Conservation (phyloP, 2,888 invertebrate species). For the Acronicta aceris region DNA sequence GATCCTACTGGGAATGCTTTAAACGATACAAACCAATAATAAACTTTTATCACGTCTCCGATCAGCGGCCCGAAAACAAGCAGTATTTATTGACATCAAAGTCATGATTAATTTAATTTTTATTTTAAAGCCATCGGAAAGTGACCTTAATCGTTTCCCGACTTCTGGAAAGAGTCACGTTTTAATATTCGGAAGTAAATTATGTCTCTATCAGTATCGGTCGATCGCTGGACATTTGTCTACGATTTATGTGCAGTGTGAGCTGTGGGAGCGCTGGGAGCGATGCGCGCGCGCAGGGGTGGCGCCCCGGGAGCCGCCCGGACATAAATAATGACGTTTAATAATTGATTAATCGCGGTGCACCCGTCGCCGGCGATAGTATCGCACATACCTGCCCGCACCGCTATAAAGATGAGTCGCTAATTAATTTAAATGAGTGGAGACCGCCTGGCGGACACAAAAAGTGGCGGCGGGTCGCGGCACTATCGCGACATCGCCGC, state of each 20-base stretch:
- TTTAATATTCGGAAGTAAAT: conserved; percentile 72
- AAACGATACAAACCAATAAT: conserved; percentile 49
- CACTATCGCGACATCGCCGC: conserved; percentile 61
- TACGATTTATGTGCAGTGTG: conserved; percentile 65
- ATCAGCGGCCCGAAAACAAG: conserved; percentile 40
- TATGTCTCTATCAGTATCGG: conserved; percentile 76
- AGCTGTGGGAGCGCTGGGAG: conserved; percentile 28
- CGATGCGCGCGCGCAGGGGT: conserved; percentile 36
- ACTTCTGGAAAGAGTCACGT: conserved; percentile 41
- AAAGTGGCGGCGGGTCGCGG: conserved; percentile 55
- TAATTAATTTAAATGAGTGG: conserved; percentile 83
- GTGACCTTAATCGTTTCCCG: conserved; percentile 53
- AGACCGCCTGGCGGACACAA: conserved; percentile 66
- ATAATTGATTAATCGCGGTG: conserved; percentile 82
- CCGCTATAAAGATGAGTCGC: conserved; percentile 72
- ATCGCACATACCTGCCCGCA: conserved; percentile 59
- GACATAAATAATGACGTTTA: conserved; percentile 82
- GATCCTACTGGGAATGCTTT: conserved; percentile 46
- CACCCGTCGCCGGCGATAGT: conserved; percentile 61
- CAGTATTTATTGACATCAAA: conserved; percentile 56
- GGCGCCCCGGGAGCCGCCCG: conserved; percentile 60
- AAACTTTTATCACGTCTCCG: conserved; percentile 53
- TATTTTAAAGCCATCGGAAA: conserved; percentile 45
- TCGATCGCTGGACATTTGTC: conserved; percentile 63
- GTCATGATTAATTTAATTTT: conserved; percentile 52